These are phyloP conservation scores for Cataglyphis albicans DNA, from an alignment of 2,888 invertebrate species.

Conservation along the genomic window DNA sequence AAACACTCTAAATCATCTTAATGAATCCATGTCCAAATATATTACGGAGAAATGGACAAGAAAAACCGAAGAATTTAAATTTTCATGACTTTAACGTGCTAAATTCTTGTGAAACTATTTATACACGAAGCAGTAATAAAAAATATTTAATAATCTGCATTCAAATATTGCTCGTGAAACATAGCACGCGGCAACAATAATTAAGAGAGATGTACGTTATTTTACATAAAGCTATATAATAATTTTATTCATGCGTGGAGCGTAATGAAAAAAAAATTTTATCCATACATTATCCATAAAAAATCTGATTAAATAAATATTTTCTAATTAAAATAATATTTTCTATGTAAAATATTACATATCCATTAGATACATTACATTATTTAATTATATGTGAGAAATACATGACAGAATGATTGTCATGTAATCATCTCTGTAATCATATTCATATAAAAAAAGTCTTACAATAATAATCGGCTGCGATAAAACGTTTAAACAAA, in stretches of 20 bases:
- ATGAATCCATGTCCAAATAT: constrained; percentile 28
- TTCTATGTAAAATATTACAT: background rate
- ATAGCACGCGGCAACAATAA: constrained; percentile 14
- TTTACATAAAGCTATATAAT: background rate
- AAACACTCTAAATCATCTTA: constrained; percentile 17
- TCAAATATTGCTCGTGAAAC: background rate
- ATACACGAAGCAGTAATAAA: background rate
- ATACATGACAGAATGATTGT: background rate
- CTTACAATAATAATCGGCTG: background rate
- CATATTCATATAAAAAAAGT: background rate
- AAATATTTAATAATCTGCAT: constrained; percentile 37
- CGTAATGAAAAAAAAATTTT: constrained; percentile 8
- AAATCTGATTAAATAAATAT: background rate
- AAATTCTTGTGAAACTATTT: constrained; percentile 7
- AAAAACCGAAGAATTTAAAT: constrained; percentile 24
- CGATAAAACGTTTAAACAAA: background rate
- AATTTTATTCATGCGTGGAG: constrained; percentile 31
- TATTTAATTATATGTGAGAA: background rate
- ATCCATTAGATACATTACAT: background rate
- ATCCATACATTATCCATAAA: background rate
- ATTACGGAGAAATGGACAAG: constrained; percentile 15
- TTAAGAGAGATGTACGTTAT: background rate
- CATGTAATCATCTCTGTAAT: background rate
- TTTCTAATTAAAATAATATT: background rate
- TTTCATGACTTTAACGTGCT: background rate